Evolutionary conservation across 1,140 invertebrate genomes (phyloP).

Genomic region (Aporrectodea caliginosa): DNA sequence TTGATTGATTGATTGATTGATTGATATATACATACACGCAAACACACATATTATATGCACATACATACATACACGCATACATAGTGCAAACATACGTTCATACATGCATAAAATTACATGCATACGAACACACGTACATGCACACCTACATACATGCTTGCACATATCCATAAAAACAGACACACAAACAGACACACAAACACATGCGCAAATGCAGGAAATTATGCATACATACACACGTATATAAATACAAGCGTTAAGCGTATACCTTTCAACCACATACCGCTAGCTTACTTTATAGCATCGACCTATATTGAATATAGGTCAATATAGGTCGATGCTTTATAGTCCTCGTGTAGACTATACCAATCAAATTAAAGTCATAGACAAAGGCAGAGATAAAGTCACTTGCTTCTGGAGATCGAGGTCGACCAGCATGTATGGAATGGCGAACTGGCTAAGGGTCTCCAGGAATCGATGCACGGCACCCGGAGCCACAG

Average conservation of each 20-base stretch:
- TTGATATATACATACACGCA: too few species aligned
- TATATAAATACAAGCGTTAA: too few species aligned
- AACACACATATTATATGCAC: background rate
- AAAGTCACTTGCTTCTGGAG: background rate
- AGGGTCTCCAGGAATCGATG: background rate
- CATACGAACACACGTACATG: background rate
- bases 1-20: too few species aligned
- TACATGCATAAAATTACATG: background rate
- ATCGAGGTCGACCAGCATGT: background rate
- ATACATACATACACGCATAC: background rate
- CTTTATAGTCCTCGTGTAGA: too few species aligned
- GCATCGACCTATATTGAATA: too few species aligned
- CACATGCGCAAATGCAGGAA: background rate
- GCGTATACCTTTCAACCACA: too few species aligned
- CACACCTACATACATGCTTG: too few species aligned
- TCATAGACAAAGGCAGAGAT: too few species aligned
- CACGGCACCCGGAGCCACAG: background rate
- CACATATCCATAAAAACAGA: too few species aligned
- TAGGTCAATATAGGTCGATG: too few species aligned
- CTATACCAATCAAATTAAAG: too few species aligned
- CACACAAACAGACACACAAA: background rate
- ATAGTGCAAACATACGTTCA: background rate
- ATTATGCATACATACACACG: background rate
- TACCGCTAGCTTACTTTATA: too few species aligned
- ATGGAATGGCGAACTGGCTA: background rate